Evolutionary conservation across 2,888 invertebrate species (phyloP).

Genomic region (Chorisops tibialis): DNA sequence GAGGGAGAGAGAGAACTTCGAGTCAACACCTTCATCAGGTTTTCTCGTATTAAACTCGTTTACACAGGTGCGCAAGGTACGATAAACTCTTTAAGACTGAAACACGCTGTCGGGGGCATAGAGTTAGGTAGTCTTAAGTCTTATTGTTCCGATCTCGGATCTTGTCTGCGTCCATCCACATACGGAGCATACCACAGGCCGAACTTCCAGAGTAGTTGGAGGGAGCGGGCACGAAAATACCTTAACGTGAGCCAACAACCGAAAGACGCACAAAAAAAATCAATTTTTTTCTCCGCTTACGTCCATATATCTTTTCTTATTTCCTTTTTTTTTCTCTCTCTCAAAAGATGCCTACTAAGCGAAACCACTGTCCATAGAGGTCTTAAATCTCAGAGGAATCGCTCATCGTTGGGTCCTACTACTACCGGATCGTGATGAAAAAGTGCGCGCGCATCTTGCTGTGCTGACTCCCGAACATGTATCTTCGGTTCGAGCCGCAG

Average conservation of each 20-base stretch:
- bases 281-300: background rate
- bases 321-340: too few species aligned
- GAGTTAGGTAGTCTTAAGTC: slow-evolving; percentile 32
- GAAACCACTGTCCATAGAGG: slow-evolving; percentile 19
- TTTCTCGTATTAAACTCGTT: slow-evolving; percentile 28
- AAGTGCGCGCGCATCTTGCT: slow-evolving; percentile 3
- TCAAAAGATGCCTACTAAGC: background rate
- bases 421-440: background rate
- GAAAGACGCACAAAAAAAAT: slow-evolving; percentile 1
- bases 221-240: slow-evolving; percentile 10
- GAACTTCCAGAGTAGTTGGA: slow-evolving; percentile 23
- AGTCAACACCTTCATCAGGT: slow-evolving; percentile 18
- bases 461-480: background rate
- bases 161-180: slow-evolving; percentile 23
- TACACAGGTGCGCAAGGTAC: slow-evolving; percentile 49
- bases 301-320: background rate
- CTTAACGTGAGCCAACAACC: slow-evolving; percentile 18
- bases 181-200: slow-evolving; percentile 2
- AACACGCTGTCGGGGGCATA: slow-evolving; percentile 43
- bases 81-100: slow-evolving; percentile 48
- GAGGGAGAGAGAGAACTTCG: background rate
- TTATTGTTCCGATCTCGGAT: slow-evolving; percentile 30
- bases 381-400: background rate
- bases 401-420: background rate
- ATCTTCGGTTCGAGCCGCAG: background rate